Percentiles rank a stretch among this genome's conserved stretches.
These are phyloP conservation scores for Philypnodon macrostomus DNA, from an alignment of 2,797 vertebrate genomes.

Conservation along the genomic window DNA sequence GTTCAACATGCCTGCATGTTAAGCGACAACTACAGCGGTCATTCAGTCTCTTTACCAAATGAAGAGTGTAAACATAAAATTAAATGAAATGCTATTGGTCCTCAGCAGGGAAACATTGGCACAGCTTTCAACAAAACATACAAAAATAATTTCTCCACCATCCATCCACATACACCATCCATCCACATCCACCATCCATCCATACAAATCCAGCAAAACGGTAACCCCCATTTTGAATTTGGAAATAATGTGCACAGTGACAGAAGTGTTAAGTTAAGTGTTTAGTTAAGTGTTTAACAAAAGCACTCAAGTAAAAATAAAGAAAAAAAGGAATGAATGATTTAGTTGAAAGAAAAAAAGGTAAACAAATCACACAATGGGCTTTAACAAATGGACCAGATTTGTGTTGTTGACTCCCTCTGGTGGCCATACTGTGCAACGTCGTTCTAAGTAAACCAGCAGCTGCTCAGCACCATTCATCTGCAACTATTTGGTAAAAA, in stretches of 20 bases:
- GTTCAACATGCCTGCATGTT: conserved; percentile 84
- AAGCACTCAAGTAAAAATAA: conserved; percentile 33
- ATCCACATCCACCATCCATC: conserved; percentile 16
- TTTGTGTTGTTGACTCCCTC: conserved; percentile 43
- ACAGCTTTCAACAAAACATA: conserved; percentile 57
- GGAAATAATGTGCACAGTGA: conserved; percentile 42
- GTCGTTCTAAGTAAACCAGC: conserved; percentile 23
- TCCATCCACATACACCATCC: conserved; percentile 14
- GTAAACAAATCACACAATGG: conserved; percentile 26
- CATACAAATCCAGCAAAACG: conserved; percentile 23
- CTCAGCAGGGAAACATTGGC: conserved; percentile 77
- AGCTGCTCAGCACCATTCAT: conserved; percentile 25
- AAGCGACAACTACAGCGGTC: conserved; percentile 57
- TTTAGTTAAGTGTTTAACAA: conserved; percentile 6
- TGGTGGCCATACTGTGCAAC: conserved; percentile 46
- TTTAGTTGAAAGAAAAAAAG: conserved; percentile 42
- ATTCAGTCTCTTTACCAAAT: conserved; percentile 54
- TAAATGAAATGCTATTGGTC: conserved; percentile 47
- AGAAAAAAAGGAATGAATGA: conserved; percentile 33
- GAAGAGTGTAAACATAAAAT: conserved; percentile 61
- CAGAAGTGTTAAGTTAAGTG: conserved; percentile 9
- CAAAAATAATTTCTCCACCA: conserved; percentile 18
- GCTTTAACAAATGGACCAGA: conserved; percentile 52
- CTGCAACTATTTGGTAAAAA: background rate
- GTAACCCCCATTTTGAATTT: conserved; percentile 11